These are phyloP conservation scores for Eupithecia subfuscata DNA, from an alignment of 2,888 invertebrate species.

Conservation along the genomic window DNA sequence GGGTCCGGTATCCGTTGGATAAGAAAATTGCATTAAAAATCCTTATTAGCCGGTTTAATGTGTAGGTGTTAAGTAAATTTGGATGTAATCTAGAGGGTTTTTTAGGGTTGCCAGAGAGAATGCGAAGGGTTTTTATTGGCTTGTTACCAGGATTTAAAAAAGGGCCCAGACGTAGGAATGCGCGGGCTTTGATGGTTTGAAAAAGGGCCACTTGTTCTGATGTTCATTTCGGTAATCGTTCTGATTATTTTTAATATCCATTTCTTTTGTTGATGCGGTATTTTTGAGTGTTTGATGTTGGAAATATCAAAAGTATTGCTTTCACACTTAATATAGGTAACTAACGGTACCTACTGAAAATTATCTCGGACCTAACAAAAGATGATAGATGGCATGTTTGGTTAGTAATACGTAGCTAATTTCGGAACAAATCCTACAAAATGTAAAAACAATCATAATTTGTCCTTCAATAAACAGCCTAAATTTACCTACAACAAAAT, in stretches of 20 bases:
- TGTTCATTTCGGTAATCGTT: slow-evolving; percentile 76
- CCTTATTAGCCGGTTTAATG: slow-evolving; percentile 79
- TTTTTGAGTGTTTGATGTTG: slow-evolving; percentile 34
- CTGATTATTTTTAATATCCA: slow-evolving; percentile 61
- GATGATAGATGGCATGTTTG: not conserved
- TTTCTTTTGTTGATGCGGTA: slow-evolving; percentile 36
- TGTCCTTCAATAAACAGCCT: slow-evolving; percentile 3
- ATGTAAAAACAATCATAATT: not conserved
- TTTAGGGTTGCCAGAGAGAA: slow-evolving; percentile 70
- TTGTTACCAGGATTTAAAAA: slow-evolving; percentile 83
- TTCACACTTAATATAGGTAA: not conserved
- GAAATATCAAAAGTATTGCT: not conserved
- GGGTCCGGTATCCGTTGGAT: slow-evolving; percentile 63
- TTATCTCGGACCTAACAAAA: not conserved
- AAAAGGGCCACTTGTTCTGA: slow-evolving; percentile 62
- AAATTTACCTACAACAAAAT: slow-evolving; percentile 14
- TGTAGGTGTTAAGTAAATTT: slow-evolving; percentile 84
- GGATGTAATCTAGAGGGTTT: slow-evolving; percentile 82
- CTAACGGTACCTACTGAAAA: not conserved
- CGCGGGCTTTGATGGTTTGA: slow-evolving; percentile 68
- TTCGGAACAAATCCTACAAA: not conserved
- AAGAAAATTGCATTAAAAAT: slow-evolving; percentile 76
- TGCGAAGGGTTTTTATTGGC: slow-evolving; percentile 82
- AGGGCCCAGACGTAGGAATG: slow-evolving; percentile 72
- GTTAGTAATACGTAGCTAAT: not conserved